These are phyloP conservation scores for Equus quagga DNA, from an alignment of 2,113 vertebrate species.

Conservation along the genomic window DNA sequence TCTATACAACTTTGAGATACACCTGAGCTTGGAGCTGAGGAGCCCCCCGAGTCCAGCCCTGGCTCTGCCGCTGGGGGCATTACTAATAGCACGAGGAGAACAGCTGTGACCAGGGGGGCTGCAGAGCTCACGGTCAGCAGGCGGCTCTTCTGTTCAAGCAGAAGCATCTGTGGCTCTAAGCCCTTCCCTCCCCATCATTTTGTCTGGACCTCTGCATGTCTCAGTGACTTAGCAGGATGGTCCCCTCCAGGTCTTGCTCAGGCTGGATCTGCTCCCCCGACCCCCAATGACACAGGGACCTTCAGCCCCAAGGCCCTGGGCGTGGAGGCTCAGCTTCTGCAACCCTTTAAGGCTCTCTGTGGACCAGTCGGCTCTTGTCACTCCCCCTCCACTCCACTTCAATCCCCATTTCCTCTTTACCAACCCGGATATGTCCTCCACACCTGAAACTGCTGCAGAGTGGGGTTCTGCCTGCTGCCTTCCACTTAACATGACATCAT, in stretches of 20 bases:
- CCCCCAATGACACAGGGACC: rapidly evolving
- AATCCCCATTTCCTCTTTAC: rapidly evolving
- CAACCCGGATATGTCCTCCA: rapidly evolving
- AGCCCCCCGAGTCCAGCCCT: rapidly evolving
- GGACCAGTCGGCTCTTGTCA: rapidly evolving
- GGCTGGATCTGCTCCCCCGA: no score
- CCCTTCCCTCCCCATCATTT: rapidly evolving
- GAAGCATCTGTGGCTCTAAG: rapidly evolving
- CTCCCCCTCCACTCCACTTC: rapidly evolving
- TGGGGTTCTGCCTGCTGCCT: rapidly evolving
- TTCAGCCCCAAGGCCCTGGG: rapidly evolving
- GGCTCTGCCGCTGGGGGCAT: no score
- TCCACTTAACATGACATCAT: background rate
- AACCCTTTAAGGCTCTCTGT: background rate
- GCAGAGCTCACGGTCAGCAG: background rate
- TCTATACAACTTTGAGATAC: rapidly evolving
- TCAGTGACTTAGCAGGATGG: rapidly evolving
- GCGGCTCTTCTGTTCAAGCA: no score
- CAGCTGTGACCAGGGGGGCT: rapidly evolving
- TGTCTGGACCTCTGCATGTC: no score
- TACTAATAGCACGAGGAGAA: rapidly evolving
- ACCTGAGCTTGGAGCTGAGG: background rate
- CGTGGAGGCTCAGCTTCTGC: rapidly evolving
- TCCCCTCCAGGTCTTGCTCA: no score
- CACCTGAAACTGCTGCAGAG: background rate